phyloP scores from a whole-genome alignment of 2,888 invertebrate species.

The Pristionchus exspectatus region DNA sequence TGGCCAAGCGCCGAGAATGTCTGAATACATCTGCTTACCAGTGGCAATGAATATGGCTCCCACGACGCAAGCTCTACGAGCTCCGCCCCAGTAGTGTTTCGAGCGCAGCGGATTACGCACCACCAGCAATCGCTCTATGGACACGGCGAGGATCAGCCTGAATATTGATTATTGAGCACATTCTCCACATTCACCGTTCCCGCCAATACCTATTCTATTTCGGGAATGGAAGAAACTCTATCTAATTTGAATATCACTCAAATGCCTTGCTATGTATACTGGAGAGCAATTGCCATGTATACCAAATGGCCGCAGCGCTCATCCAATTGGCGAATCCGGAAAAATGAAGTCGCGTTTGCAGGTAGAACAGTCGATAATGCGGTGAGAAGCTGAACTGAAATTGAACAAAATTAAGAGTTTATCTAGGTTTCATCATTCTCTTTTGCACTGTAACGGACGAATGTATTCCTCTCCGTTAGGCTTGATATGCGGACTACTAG shows the following conservation, averaged over 20 bases:
- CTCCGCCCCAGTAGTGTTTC: slow-evolving; percentile 75
- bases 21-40: slow-evolving; percentile 58
- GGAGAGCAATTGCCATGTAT: neutral
- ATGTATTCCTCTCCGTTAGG: too few relatives aligned
- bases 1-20: too few relatives aligned
- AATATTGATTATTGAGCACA: slow-evolving; percentile 17
- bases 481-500: too few relatives aligned
- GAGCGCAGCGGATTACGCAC: slow-evolving; percentile 74
- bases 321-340: slow-evolving; percentile 77
- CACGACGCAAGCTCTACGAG: slow-evolving; percentile 68
- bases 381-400: slow-evolving; percentile 43
- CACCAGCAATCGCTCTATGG: slow-evolving; percentile 75
- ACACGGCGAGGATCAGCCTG: slow-evolving; percentile 77
- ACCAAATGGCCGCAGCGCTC: slow-evolving; percentile 78
- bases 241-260: neutral
- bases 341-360: slow-evolving; percentile 73
- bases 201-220: too few relatives aligned
- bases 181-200: too few relatives aligned
- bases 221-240: too few relatives aligned
- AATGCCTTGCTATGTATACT: too few relatives aligned
- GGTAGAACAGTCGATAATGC: slow-evolving; percentile 73
- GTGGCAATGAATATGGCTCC: slow-evolving; percentile 72
- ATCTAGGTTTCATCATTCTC: neutral
- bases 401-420: neutral
- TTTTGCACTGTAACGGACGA: too few relatives aligned